phyloP scores from a whole-genome alignment of 2,888 invertebrate species.

The Hipparchia semele region DNA sequence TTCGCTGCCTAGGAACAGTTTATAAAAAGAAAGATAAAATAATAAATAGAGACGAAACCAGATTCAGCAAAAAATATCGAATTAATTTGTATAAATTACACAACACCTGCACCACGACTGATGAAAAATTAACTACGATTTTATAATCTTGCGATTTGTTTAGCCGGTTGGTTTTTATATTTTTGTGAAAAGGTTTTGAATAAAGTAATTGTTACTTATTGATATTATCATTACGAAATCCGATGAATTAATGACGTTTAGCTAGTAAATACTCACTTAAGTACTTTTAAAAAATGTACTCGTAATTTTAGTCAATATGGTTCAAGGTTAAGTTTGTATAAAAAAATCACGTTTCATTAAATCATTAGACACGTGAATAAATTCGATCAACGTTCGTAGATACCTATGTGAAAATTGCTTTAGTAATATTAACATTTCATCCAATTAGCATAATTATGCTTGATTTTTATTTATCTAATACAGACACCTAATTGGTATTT shows the following conservation, averaged over 20 bases:
- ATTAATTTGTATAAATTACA: conserved; percentile 63
- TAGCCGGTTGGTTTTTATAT: conserved; percentile 2
- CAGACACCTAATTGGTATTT: conserved; percentile 30
- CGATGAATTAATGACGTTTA: too few species aligned
- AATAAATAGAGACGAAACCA: conserved; percentile 35
- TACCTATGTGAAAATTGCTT: conserved; percentile 23
- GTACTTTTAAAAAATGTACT: too few species aligned
- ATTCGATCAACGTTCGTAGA: conserved; percentile 6
- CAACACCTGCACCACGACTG: conserved; percentile 60
- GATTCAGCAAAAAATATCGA: conserved; percentile 42
- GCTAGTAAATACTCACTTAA: too few species aligned
- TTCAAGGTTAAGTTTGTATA: conserved; percentile 48
- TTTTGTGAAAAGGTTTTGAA: conserved; percentile 11
- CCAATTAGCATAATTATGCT: conserved; percentile 38
- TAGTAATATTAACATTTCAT: conserved; percentile 35
- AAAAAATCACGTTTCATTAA: conserved; percentile 39
- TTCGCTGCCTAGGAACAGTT: conserved; percentile 17
- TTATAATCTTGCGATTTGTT: too few species aligned
- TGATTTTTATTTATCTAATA: conserved; percentile 35
- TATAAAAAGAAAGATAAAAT: conserved; percentile 33
- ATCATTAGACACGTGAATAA: conserved; percentile 24
- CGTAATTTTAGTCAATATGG: conserved; percentile 39
- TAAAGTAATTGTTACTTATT: too few species aligned
- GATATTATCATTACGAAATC: too few species aligned
- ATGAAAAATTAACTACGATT: conserved; percentile 47